Conservation (phyloP, 1,140 invertebrate species). For the Mercenaria mercenaria region DNA sequence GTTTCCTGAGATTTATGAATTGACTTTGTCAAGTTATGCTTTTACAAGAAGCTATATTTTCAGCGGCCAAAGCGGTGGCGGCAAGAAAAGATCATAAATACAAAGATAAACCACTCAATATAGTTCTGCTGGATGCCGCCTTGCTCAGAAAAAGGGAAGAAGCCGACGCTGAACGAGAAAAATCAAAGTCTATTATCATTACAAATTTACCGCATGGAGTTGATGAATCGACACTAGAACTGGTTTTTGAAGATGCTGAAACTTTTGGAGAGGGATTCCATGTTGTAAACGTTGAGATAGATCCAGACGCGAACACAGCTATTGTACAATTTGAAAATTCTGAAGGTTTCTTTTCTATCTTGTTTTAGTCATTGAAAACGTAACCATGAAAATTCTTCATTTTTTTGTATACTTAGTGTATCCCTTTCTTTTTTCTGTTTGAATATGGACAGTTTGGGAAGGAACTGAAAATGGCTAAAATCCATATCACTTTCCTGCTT, state of each 20-base stretch:
- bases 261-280: not conserved
- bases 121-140: not conserved
- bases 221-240: not conserved
- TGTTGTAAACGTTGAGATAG: not conserved
- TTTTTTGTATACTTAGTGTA: too few relatives aligned
- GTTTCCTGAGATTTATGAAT: too few relatives aligned
- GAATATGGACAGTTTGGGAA: too few relatives aligned
- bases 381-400: too few relatives aligned
- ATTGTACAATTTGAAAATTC: not conserved
- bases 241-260: not conserved
- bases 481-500: too few relatives aligned
- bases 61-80: not conserved
- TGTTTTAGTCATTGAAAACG: too few relatives aligned
- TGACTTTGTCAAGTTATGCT: too few relatives aligned
- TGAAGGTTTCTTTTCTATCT: not conserved
- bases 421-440: too few relatives aligned
- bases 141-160: not conserved
- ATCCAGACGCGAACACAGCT: not conserved
- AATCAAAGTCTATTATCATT: not conserved
- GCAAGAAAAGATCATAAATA: not conserved
- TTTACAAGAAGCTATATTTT: too few relatives aligned
- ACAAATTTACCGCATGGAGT: not conserved
- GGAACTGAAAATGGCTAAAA: too few relatives aligned
- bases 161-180: not conserved
- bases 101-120: not conserved